Evolutionary conservation across 1,140 invertebrate genomes (phyloP), one percentile per base, ranked within the genome.

Genomic region (Platyscapa corneri): DNA sequence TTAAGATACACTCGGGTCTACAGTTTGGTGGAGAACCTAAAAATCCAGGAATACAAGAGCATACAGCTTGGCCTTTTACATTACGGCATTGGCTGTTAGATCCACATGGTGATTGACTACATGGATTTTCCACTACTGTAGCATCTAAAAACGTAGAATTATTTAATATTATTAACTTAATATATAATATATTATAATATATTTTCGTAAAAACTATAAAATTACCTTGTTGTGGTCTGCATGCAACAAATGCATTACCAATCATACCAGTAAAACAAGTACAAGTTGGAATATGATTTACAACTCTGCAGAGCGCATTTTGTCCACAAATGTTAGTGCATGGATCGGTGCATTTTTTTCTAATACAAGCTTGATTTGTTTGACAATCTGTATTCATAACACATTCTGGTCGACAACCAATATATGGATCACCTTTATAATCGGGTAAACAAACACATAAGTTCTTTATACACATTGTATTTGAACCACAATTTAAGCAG

Each of bases 21-120:
- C 94, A 94, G 56, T 90, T 89, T 42, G 94, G 95, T 85, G 95
- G 95, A 84, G 88, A 92, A 34, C 95, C 95, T 39, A 94, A 90
- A 84, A 94, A 95, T 82, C 93, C 94, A 18, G 93, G 93, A n/a
- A 93, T 90, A 87, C 95, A 96, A 49, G 94, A 94, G 87, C 95
- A 96, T 14, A 94, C 93, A 12, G 93, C 92, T 88, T 93, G 93
- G 37, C 91, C 92, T 80, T 93, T 94, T 3, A 94, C 86, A 46
- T 93, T 93, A 80, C 93, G 92, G 87, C 96, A 96, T 88, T 94
- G 92, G 85, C 95, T 95, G 89, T 97, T 97, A 56, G 95, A 94
- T 77, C 96, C 96, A 91, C 96, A 97, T 8, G 96, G 96, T 23
- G 95, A 95, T 78, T 95, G 96, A 88, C 94, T 93, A 88, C 96